Evolutionary conservation across 2,888 invertebrate species (phyloP).

Genomic region (Oxyteleia sp.): DNA sequence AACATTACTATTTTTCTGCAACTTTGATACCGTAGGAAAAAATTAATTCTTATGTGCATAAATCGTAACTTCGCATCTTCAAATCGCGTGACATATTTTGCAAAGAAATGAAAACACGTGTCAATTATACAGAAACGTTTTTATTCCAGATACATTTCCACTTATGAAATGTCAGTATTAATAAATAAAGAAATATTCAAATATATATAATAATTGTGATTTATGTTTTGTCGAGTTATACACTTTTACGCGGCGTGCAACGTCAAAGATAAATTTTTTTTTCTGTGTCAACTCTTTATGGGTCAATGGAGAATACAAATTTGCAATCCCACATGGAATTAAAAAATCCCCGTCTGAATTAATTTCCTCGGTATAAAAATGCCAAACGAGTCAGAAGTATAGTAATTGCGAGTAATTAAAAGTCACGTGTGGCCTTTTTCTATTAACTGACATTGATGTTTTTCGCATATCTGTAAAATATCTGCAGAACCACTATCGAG

Average conservation of each 20-base stretch:
- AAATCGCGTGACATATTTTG: slow-evolving; percentile 21
- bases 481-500: too few relatives aligned
- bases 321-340: too few relatives aligned
- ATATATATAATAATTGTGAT: slow-evolving; percentile 8
- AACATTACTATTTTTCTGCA: background rate
- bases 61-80: slow-evolving; percentile 9
- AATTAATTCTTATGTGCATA: too few relatives aligned
- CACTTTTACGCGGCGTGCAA: background rate
- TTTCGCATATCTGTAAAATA: slow-evolving; percentile 26
- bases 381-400: slow-evolving; percentile 24
- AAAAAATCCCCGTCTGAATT: slow-evolving; percentile 6
- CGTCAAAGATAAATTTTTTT: slow-evolving; percentile 7
- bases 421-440: slow-evolving; percentile 33
- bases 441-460: slow-evolving; percentile 35
- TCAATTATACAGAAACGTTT: slow-evolving; percentile 20
- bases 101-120: slow-evolving; percentile 12
- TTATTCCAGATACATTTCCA: slow-evolving; percentile 35
- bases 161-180: slow-evolving; percentile 49
- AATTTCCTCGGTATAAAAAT: slow-evolving; percentile 31
- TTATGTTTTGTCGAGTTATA: background rate
- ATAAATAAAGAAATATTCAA: slow-evolving; percentile 47
- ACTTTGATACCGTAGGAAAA: too few relatives aligned
- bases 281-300: slow-evolving; percentile 18
- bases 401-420: slow-evolving; percentile 35
- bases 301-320: slow-evolving; percentile 13